Evolutionary conservation across 2,888 invertebrate species (phyloP).

Genomic region (Sicus ferrugineus): DNA sequence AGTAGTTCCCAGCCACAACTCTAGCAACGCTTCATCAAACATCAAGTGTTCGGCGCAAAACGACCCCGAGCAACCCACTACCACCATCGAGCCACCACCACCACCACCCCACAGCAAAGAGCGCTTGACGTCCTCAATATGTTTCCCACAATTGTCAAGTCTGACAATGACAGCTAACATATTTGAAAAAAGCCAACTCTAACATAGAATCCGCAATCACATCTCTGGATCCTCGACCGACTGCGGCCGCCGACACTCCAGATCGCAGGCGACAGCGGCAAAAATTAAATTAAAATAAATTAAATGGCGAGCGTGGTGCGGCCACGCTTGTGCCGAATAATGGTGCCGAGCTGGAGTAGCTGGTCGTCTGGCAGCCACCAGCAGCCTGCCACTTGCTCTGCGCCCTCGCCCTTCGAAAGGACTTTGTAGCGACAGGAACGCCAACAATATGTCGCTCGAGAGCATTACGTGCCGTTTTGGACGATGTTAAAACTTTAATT

Average conservation of each 20-base stretch:
- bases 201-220: constrained; percentile 26
- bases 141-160: constrained; percentile 33
- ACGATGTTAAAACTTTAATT: constrained; percentile 28
- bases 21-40: constrained; percentile 25
- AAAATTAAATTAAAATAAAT: constrained; percentile 33
- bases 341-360: constrained; percentile 13
- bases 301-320: constrained; percentile 18
- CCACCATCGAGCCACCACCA: not conserved
- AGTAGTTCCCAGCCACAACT: constrained; percentile 20
- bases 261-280: constrained; percentile 6
- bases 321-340: constrained; percentile 23
- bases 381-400: constrained; percentile 30
- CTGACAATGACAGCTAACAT: constrained; percentile 31
- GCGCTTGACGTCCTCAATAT: constrained; percentile 31
- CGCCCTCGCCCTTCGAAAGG: constrained; percentile 15
- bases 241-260: constrained; percentile 2
- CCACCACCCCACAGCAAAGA: constrained; percentile 16
- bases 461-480: constrained; percentile 30
- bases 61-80: not conserved
- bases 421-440: not conserved
- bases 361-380: constrained; percentile 15
- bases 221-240: no score
- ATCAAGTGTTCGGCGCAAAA: constrained; percentile 21
- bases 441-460: constrained; percentile 26
- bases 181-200: not conserved